These are phyloP conservation scores for Brachycybe producta DNA, from an alignment of 2,888 invertebrate species.

Conservation along the genomic window DNA sequence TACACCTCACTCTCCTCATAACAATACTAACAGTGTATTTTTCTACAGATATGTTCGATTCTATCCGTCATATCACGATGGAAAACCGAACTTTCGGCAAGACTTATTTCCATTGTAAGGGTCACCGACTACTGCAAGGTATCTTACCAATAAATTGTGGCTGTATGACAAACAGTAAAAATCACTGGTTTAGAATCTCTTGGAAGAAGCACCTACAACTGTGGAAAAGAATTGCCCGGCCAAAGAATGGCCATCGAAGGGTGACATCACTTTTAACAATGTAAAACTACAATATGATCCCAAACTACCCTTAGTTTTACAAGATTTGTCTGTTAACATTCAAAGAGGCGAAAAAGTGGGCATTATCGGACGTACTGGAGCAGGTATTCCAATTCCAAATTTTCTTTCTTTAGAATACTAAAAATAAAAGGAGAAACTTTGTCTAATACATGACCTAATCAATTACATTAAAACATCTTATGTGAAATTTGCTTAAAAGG, in stretches of 20 bases:
- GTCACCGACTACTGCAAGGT: constrained; percentile 35
- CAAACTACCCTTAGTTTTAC: constrained; percentile 35
- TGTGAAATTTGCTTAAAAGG: constrained; percentile 29
- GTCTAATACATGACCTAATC: neutral
- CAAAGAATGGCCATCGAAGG: constrained; percentile 34
- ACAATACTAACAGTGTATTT: neutral
- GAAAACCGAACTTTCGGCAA: constrained; percentile 32
- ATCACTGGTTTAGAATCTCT: constrained; percentile 24
- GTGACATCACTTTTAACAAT: constrained; percentile 33
- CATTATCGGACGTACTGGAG: constrained; percentile 43
- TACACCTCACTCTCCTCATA: neutral
- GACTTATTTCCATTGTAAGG: constrained; percentile 37
- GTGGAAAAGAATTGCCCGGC: constrained; percentile 28
- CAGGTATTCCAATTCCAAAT: constrained; percentile 30
- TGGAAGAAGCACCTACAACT: constrained; percentile 29
- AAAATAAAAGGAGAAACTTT: neutral
- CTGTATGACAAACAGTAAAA: neutral
- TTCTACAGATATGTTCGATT: constrained; percentile 28
- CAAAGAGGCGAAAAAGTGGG: constrained; percentile 40
- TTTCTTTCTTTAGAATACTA: too few relatives aligned
- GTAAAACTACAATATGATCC: constrained; percentile 35
- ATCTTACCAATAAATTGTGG: constrained; percentile 1
- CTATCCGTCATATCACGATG: constrained; percentile 29
- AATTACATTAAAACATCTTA: neutral
- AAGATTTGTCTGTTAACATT: constrained; percentile 36